Evolutionary conservation across 2,888 invertebrate species (phyloP).

Genomic region (Lycaena phlaeas): DNA sequence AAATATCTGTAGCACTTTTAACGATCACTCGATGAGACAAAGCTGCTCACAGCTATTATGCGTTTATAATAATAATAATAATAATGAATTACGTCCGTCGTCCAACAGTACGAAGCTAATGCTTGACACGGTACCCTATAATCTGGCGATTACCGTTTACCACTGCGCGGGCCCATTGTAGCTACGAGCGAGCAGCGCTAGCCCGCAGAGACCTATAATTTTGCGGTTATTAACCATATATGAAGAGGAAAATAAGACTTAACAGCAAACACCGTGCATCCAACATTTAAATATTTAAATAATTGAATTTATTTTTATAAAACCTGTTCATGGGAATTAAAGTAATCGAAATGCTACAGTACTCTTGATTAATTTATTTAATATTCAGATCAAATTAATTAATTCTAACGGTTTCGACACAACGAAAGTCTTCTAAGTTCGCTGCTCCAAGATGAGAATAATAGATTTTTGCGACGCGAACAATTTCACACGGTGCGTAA

Average conservation of each 20-base stretch:
- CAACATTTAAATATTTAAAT: neutral
- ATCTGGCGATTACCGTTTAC: conserved; percentile 58
- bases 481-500: conserved; percentile 55
- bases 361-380: too few species aligned
- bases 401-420: too few species aligned
- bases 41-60: neutral
- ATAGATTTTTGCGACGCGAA: neutral
- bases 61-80: conserved; percentile 6
- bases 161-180: conserved; percentile 41
- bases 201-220: conserved; percentile 59
- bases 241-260: conserved; percentile 7
- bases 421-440: too few species aligned
- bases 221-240: conserved; percentile 47
- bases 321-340: too few species aligned
- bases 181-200: conserved; percentile 25
- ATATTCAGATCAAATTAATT: too few species aligned
- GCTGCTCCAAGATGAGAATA: too few species aligned
- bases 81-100: conserved; percentile 14
- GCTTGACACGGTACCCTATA: conserved; percentile 60
- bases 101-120: conserved; percentile 30
- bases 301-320: neutral
- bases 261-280: conserved; percentile 19
- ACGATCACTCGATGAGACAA: neutral
- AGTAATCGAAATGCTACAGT: too few species aligned
- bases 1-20: too few species aligned